A percentile compares a stretch with the other conserved stretches of the same genome.
Evolutionary conservation across 2,888 invertebrate genomes (phyloP).

Genomic region (Cosmorhoe ocellata): DNA sequence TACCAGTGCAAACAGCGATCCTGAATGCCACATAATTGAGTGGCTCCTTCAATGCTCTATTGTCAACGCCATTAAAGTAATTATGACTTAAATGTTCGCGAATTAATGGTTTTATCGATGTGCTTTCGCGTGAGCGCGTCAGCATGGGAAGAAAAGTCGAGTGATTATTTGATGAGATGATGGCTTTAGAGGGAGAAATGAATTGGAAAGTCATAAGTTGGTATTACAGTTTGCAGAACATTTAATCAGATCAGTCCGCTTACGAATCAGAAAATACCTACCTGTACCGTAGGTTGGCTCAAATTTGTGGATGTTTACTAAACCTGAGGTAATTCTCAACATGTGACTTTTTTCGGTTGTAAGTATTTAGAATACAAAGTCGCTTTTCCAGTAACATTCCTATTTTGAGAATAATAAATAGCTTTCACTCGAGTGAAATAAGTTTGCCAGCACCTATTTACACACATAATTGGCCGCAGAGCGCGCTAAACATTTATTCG

Average conservation of each 20-base stretch:
- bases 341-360: no score
- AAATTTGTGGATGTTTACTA: no score
- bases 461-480: slow-evolving; percentile 45
- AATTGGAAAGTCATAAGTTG: no score
- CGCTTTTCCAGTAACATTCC: slow-evolving; percentile 4
- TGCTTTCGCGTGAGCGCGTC: slow-evolving; percentile 56
- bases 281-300: no score
- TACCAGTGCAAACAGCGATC: slow-evolving; percentile 47
- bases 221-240: not conserved
- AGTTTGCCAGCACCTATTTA: slow-evolving; percentile 26
- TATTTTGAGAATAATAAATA: slow-evolving; percentile 35
- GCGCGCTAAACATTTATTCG: slow-evolving; percentile 51
- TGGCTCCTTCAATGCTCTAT: slow-evolving; percentile 63
- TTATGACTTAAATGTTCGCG: slow-evolving; percentile 69
- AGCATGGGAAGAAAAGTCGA: slow-evolving; percentile 9
- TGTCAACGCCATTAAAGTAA: slow-evolving; percentile 70
- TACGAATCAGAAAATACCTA: no score
- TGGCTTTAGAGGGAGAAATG: not conserved
- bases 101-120: slow-evolving; percentile 71
- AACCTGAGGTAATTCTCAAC: no score
- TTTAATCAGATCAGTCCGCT: no score
- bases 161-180: slow-evolving; percentile 6
- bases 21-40: slow-evolving; percentile 76
- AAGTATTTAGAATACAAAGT: no score
- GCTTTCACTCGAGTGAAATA: slow-evolving; percentile 25